Evolutionary conservation across 2,113 vertebrate genomes (phyloP).

Genomic region (Gopherus evgoodei): DNA sequence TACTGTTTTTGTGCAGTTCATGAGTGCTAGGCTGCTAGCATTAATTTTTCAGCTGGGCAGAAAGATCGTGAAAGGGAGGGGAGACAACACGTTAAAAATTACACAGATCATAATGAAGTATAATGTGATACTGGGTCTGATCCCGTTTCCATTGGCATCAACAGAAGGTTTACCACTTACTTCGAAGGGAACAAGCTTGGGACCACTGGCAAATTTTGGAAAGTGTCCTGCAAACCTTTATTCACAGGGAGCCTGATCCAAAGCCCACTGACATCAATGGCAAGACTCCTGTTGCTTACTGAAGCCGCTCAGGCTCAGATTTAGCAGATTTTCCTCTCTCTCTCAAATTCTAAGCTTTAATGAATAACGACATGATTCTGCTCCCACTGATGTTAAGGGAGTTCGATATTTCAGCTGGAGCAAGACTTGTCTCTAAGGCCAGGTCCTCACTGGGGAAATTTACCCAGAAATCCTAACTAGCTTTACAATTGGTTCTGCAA

Average conservation of each 20-base stretch:
- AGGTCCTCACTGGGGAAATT: background rate
- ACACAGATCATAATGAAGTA: constrained; percentile 20
- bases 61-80: constrained; percentile 62
- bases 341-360: background rate
- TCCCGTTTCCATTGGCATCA: constrained; percentile 7
- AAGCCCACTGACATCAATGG: too few species aligned
- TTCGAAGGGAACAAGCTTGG: background rate
- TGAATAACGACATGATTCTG: background rate
- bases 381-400: background rate
- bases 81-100: constrained; percentile 18
- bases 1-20: constrained; percentile 44
- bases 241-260: background rate
- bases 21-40: constrained; percentile 61
- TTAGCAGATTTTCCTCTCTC: background rate
- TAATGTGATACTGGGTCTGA: constrained; percentile 8
- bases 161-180: constrained; percentile 57
- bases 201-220: background rate
- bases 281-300: background rate
- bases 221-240: background rate
- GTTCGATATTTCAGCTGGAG: background rate
- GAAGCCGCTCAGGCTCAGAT: background rate
- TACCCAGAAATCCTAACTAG: background rate
- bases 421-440: background rate
- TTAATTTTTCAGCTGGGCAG: constrained; percentile 68
- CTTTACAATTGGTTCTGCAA: constrained; percentile 2